phyloP scores from a whole-genome alignment of 2,797 vertebrate species.

The Spinus pinus region DNA sequence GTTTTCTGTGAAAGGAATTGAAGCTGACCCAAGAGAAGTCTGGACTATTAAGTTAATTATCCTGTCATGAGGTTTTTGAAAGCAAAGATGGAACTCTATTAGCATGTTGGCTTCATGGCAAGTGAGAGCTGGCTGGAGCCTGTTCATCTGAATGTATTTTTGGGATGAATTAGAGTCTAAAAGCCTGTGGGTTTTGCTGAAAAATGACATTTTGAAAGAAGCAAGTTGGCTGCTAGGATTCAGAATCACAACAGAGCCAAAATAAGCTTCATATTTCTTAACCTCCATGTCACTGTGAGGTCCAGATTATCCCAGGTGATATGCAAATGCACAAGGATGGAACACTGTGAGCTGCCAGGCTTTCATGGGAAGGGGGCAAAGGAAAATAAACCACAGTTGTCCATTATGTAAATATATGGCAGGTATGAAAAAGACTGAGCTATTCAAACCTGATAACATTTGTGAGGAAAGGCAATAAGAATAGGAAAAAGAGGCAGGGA shows the following conservation, averaged over 20 bases:
- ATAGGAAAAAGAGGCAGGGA: neutral
- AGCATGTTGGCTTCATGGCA: constrained; percentile 15
- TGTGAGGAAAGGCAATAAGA: neutral
- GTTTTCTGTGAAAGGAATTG: neutral
- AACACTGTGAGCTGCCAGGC: neutral
- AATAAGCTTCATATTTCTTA: constrained; percentile 44
- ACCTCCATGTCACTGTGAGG: neutral
- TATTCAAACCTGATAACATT: neutral
- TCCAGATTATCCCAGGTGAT: neutral
- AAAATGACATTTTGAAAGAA: constrained; percentile 46
- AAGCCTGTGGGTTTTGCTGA: constrained; percentile 19
- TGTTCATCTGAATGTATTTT: constrained; percentile 44
- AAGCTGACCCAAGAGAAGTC: neutral
- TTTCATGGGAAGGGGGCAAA: neutral
- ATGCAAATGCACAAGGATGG: neutral
- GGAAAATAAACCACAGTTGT: neutral
- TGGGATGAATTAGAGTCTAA: constrained; percentile 31
- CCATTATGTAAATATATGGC: neutral
- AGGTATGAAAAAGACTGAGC: neutral
- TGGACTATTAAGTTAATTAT: constrained; percentile 49
- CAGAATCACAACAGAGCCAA: constrained; percentile 9
- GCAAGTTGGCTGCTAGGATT: constrained; percentile 33
- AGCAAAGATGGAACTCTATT: constrained; percentile 9
- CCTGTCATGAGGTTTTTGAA: constrained; percentile 37
- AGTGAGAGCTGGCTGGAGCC: constrained; percentile 36